phyloP scores from a whole-genome alignment of 2,888 invertebrate species.

The Diplolepis rosae region DNA sequence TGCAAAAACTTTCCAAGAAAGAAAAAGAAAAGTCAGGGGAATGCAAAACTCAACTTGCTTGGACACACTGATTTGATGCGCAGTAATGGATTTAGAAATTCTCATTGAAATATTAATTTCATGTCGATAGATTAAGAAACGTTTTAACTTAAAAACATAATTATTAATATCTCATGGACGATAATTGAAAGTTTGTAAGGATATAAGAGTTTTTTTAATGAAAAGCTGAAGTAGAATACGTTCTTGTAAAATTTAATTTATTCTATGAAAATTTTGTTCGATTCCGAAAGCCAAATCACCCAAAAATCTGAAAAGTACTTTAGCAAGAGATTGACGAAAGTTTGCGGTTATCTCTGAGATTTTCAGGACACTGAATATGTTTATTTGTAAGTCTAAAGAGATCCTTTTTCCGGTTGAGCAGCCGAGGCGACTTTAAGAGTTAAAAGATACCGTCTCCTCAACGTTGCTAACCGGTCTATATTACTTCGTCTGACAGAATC shows the following conservation, averaged over 20 bases:
- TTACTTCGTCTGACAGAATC: conserved; percentile 45
- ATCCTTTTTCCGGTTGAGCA: conserved; percentile 24
- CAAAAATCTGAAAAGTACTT: conserved; percentile 35
- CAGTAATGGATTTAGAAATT: too few relatives aligned
- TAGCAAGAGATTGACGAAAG: not conserved
- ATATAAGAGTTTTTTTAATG: not conserved
- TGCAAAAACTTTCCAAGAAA: too few relatives aligned
- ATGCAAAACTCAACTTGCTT: too few relatives aligned
- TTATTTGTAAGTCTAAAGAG: conserved; percentile 44
- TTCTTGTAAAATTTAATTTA: not conserved
- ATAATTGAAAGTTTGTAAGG: not conserved
- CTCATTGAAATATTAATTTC: too few relatives aligned
- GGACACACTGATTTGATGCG: too few relatives aligned
- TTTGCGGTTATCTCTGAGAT: conserved; percentile 34
- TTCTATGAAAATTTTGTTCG: not conserved
- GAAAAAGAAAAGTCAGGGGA: too few relatives aligned
- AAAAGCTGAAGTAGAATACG: not conserved
- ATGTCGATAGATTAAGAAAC: too few relatives aligned
- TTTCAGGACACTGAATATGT: conserved; percentile 41
- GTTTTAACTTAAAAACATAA: too few relatives aligned
- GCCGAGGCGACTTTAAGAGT: not conserved
- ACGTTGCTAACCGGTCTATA: conserved; percentile 10
- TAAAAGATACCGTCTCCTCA: not conserved
- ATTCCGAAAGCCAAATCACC: conserved; percentile 7
- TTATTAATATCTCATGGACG: too few relatives aligned